Evolutionary conservation across 2,113 vertebrate genomes (phyloP), one percentile per base, ranked within the genome.

Genomic region (Pelecanoides urinatrix): DNA sequence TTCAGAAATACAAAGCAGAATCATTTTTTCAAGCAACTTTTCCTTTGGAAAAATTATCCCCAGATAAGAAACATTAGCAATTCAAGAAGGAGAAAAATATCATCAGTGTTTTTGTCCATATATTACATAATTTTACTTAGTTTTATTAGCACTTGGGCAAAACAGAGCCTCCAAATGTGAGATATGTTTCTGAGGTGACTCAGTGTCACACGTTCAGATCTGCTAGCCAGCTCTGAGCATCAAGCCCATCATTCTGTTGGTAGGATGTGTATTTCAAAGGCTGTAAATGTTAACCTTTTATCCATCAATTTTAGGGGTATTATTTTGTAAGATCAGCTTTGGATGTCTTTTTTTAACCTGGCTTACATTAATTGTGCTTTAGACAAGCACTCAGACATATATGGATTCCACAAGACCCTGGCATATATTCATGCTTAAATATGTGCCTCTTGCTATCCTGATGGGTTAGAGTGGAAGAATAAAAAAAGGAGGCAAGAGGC

Each of bases 321-420:
- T 38, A 86, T 74, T 87, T 82, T 1, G 20, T 30, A 72, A 78
- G 9, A 29, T 59, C 49, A 32, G 19, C 19, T 87, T 74, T 85
- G 18, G 6, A 2, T 34, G 4, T 11, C 0, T 1, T 45, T 68
- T 63, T 45, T 42, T 12, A 61, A 59, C 3, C 11, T 72, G 18
- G 6, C 18, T 91, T 77, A 36, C 3, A 38, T 62, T 90, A 62
- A 34, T 30, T 53, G 6, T 6, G 1, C 25, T 86, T 86, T 50
- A 87, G 29, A 55, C 4, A 70, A 86, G 18, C 29, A 61, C 32
- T 55, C 10, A 58, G 13, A 56, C 15, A 74, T 18, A 62, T 16
- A 49, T 26, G 55, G 23, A 71, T 66, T 92, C 38, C 47, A 38
- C 44, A 77, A 29, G 38, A 77, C 17, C 1, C 40, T 77, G 32